Percentiles rank a stretch among this genome's conserved stretches.
Conservation (phyloP, 2,113 vertebrate species). For the Nansenia antarctica region DNA sequence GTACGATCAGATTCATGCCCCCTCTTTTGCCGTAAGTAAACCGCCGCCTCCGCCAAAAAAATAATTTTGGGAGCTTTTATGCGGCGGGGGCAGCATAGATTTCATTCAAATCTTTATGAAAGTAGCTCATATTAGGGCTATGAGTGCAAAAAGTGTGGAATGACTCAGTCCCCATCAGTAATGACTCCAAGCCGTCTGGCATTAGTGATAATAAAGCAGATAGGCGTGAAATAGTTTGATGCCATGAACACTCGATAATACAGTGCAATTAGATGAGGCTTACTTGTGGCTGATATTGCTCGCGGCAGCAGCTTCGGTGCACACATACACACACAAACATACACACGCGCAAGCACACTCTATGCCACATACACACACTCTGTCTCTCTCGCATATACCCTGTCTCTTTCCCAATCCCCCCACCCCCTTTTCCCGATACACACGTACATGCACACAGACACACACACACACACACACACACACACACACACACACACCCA, state of each 20-base stretch:
- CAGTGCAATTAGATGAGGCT: slow-evolving; percentile 23
- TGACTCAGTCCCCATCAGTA: slow-evolving; percentile 47
- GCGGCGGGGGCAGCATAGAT: slow-evolving; percentile 35
- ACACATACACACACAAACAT: slow-evolving; percentile 5
- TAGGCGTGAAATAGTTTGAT: slow-evolving; percentile 34
- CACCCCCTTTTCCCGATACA: too few relatives aligned
- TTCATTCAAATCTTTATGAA: slow-evolving; percentile 43
- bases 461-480: too few relatives aligned
- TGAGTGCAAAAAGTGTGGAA: slow-evolving; percentile 26
- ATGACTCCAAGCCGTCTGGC: slow-evolving; percentile 41
- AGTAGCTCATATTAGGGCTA: slow-evolving; percentile 36
- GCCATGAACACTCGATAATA: slow-evolving; percentile 41
- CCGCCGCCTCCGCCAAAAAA: slow-evolving; percentile 61
- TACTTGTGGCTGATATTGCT: slow-evolving; percentile 34
- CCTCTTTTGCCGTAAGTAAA: slow-evolving; percentile 33
- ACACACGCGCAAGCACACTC: slow-evolving; percentile 21
- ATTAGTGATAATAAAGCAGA: slow-evolving; percentile 40
- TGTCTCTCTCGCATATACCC: background rate
- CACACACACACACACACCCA: too few relatives aligned
- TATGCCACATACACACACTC: slow-evolving; percentile 6
- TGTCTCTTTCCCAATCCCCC: background rate
- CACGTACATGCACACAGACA: too few relatives aligned
- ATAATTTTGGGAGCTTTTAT: slow-evolving; percentile 57
- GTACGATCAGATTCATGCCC: slow-evolving; percentile 59
- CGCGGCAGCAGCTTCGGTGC: slow-evolving; percentile 38